A percentile compares a stretch with the other conserved stretches of the same genome.
Evolutionary conservation across 2,888 invertebrate species (phyloP).

Genomic region (Chrysodeixis includens): DNA sequence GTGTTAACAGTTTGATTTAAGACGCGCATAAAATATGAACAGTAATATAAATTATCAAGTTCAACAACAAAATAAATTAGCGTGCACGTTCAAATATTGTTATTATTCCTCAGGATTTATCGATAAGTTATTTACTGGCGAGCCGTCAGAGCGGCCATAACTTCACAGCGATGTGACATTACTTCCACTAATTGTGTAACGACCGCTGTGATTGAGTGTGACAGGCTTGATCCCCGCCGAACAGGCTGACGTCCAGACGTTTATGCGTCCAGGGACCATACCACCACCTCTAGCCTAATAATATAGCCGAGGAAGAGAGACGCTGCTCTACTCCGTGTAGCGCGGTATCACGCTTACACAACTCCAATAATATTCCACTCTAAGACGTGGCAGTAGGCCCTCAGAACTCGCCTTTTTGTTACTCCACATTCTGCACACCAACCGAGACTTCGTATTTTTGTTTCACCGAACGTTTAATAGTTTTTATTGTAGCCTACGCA

Average conservation of each 20-base stretch:
- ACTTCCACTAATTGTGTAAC: slow-evolving; percentile 72
- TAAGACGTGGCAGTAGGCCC: too few relatives aligned
- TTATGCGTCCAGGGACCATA: slow-evolving; percentile 15
- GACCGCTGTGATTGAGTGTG: slow-evolving; percentile 67
- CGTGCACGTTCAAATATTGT: slow-evolving; percentile 22
- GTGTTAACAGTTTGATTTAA: neutral
- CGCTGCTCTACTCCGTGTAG: too few relatives aligned
- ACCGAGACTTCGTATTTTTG: slow-evolving; percentile 57
- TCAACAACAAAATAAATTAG: slow-evolving; percentile 21
- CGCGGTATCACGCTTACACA: too few relatives aligned
- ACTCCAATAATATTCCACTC: too few relatives aligned
- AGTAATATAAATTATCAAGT: slow-evolving; percentile 21
- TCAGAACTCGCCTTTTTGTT: slow-evolving; percentile 47
- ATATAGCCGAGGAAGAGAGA: too few relatives aligned
- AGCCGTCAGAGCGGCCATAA: slow-evolving; percentile 55
- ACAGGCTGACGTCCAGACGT: slow-evolving; percentile 46
- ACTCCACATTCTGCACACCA: slow-evolving; percentile 59
- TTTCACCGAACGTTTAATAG: slow-evolving; percentile 55
- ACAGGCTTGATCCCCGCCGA: slow-evolving; percentile 47
- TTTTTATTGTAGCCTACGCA: slow-evolving; percentile 56
- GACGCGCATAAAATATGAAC: neutral
- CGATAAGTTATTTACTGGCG: slow-evolving; percentile 51
- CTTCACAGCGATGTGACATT: slow-evolving; percentile 67
- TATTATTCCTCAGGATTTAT: slow-evolving; percentile 47
- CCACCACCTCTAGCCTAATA: too few relatives aligned